These are phyloP conservation scores for Serinus canaria DNA, from an alignment of 2,113 vertebrate species.

Conservation along the genomic window DNA sequence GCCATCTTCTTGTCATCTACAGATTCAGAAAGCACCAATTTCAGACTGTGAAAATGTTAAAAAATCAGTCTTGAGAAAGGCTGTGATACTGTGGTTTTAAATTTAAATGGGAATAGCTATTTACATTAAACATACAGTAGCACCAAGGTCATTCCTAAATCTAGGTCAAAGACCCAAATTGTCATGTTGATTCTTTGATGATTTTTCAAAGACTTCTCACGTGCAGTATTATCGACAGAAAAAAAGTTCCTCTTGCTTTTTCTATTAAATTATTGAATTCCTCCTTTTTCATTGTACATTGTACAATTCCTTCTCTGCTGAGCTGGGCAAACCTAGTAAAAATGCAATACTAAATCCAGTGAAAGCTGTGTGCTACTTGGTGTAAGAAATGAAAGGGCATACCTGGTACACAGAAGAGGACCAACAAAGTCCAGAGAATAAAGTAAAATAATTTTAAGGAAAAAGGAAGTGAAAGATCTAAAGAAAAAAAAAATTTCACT, in stretches of 20 bases:
- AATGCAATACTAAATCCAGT: not conserved
- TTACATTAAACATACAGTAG: not conserved
- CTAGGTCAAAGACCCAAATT: not conserved
- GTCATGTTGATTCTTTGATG: not conserved
- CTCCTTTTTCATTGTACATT: not conserved
- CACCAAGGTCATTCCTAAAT: not conserved
- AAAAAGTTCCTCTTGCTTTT: not conserved
- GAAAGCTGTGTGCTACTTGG: not conserved
- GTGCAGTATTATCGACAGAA: not conserved
- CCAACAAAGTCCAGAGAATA: not conserved
- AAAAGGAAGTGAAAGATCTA: not conserved
- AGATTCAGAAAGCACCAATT: not conserved
- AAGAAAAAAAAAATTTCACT: not conserved
- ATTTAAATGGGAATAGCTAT: not conserved
- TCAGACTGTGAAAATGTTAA: not conserved
- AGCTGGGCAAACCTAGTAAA: not conserved
- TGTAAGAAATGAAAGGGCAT: not conserved
- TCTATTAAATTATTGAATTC: not conserved
- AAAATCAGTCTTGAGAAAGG: not conserved
- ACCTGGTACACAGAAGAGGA: not conserved
- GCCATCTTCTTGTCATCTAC: not conserved
- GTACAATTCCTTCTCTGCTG: not conserved
- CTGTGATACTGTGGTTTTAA: not conserved
- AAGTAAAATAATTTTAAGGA: not conserved
- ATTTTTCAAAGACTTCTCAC: not conserved